Evolutionary conservation across 2,888 invertebrate species (phyloP).

Genomic region (Amblyteles armatorius): DNA sequence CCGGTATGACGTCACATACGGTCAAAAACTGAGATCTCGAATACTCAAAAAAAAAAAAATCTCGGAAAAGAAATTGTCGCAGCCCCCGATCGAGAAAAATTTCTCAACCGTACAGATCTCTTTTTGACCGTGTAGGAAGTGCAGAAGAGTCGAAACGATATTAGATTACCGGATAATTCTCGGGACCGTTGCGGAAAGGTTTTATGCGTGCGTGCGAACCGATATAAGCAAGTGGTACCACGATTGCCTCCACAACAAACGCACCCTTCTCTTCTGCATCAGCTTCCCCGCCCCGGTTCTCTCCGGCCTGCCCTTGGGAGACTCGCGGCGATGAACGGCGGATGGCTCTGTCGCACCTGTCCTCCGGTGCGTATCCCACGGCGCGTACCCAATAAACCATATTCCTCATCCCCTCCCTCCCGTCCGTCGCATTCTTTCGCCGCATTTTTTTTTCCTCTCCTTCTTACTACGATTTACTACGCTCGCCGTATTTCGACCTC

Average conservation of each 20-base stretch:
- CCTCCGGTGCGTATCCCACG: constrained; percentile 6
- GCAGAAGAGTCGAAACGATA: not conserved
- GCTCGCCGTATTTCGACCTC: constrained; percentile 37
- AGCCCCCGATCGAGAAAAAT: not conserved
- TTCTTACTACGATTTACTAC: constrained; percentile 50
- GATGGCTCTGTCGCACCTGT: constrained; percentile 11
- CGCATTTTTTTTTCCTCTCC: not conserved
- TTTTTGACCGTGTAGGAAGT: constrained; percentile 1
- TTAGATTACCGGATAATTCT: constrained; percentile 26
- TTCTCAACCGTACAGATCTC: not conserved
- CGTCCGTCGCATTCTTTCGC: not conserved
- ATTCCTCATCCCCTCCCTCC: not conserved
- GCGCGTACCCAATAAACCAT: constrained; percentile 7
- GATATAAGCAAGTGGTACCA: constrained; percentile 29
- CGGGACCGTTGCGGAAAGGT: not conserved
- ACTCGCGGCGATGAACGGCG: not conserved
- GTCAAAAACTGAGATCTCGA: not conserved
- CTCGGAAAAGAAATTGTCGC: not conserved
- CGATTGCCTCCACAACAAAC: constrained; percentile 6
- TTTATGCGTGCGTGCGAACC: constrained; percentile 32
- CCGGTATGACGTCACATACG: not conserved
- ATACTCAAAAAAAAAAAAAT: not conserved
- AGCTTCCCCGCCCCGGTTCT: not conserved
- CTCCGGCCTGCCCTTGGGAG: not conserved
- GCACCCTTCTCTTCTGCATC: constrained; percentile 1